phyloP scores from a whole-genome alignment of 2,797 vertebrate genomes.

The Melanotaenia boesemani region DNA sequence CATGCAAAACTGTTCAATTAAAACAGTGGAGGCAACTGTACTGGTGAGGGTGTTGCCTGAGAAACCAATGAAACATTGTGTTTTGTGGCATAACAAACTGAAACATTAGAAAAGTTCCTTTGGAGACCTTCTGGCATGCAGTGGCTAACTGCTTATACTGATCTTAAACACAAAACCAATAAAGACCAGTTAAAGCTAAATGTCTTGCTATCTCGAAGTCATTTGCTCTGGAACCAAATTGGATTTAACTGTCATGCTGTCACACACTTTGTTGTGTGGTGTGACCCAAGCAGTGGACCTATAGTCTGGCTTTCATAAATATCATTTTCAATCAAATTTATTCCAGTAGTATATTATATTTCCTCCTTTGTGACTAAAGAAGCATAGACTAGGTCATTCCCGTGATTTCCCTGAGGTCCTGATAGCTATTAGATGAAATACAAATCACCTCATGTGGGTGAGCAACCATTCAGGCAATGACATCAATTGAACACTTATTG shows the following conservation, averaged over 20 bases:
- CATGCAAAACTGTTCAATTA: too few species aligned
- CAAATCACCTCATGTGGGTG: slow-evolving; percentile 27
- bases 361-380: not conserved
- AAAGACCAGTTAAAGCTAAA: not conserved
- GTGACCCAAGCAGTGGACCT: not conserved
- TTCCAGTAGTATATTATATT: too few species aligned
- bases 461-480: slow-evolving; percentile 7
- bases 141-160: not conserved
- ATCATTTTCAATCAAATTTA: not conserved
- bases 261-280: too few species aligned
- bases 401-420: slow-evolving; percentile 44
- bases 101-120: too few species aligned
- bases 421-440: slow-evolving; percentile 6
- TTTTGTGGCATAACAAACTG: too few species aligned
- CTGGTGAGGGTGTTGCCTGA: too few species aligned
- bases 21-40: too few species aligned
- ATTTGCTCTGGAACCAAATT: too few species aligned
- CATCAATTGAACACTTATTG: slow-evolving; percentile 38
- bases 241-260: too few species aligned
- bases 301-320: not conserved
- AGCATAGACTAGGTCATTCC: not conserved
- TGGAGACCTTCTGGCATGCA: too few species aligned
- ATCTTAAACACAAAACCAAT: not conserved
- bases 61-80: too few species aligned
- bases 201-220: not conserved